Evolutionary conservation across 2,888 invertebrate species (phyloP).

Genomic region (Nipponacmea schrenckii): DNA sequence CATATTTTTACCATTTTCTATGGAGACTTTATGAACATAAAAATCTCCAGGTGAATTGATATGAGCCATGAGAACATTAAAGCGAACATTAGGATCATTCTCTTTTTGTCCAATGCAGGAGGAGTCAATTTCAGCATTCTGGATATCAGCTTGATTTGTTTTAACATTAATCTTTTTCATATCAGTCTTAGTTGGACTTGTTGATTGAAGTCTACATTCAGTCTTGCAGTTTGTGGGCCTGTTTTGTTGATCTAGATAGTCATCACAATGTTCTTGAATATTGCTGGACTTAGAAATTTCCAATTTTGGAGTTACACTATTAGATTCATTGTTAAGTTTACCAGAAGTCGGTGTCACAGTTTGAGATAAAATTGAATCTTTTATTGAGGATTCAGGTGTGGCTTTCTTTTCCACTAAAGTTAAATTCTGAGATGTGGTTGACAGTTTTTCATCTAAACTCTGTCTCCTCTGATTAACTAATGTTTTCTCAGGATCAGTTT

Average conservation of each 20-base stretch:
- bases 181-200: background rate
- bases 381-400: background rate
- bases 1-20: constrained; percentile 39
- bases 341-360: background rate
- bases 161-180: background rate
- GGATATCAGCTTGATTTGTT: background rate
- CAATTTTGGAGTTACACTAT: background rate
- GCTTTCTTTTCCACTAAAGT: background rate
- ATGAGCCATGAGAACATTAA: constrained; percentile 49
- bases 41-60: constrained; percentile 55
- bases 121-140: background rate
- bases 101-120: too few relatives aligned
- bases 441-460: background rate
- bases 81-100: background rate
- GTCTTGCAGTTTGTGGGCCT: background rate
- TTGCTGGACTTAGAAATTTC: background rate
- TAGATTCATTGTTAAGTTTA: background rate
- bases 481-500: background rate
- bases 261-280: background rate
- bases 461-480: background rate
- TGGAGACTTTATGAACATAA: constrained; percentile 51
- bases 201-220: background rate
- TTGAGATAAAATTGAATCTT: background rate
- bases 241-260: background rate
- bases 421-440: background rate